Evolutionary conservation across 2,888 invertebrate species (phyloP).

Genomic region (Pristionchus japonicus): DNA sequence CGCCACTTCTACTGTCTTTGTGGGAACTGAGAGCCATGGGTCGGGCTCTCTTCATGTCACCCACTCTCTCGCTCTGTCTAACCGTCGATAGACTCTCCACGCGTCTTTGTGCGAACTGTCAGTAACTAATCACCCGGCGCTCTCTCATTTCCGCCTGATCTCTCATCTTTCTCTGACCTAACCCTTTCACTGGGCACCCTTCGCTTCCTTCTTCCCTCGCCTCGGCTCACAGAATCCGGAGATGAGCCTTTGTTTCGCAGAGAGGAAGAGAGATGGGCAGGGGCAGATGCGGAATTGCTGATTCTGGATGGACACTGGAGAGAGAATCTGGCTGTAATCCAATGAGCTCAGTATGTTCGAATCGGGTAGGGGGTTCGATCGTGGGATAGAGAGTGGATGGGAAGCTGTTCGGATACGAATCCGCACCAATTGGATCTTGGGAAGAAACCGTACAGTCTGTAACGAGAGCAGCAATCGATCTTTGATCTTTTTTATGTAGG

Average conservation of each 20-base stretch:
- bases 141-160: neutral
- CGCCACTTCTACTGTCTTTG: neutral
- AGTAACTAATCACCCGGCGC: too few relatives aligned
- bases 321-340: neutral
- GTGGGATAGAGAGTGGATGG: too few relatives aligned
- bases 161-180: neutral
- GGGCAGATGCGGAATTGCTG: neutral
- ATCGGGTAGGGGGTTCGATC: too few relatives aligned
- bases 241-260: neutral
- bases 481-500: too few relatives aligned
- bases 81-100: neutral
- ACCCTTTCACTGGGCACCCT: neutral
- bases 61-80: neutral
- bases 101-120: neutral
- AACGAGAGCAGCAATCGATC: too few relatives aligned
- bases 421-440: too few relatives aligned
- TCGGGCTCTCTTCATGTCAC: neutral
- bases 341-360: too few relatives aligned
- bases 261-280: neutral
- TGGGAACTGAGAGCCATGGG: neutral
- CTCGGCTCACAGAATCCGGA: neutral
- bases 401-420: too few relatives aligned
- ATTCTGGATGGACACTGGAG: neutral
- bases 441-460: too few relatives aligned
- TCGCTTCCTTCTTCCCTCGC: too few relatives aligned